phyloP scores from a whole-genome alignment of 2,113 vertebrate species.

The Ictalurus furcatus region DNA sequence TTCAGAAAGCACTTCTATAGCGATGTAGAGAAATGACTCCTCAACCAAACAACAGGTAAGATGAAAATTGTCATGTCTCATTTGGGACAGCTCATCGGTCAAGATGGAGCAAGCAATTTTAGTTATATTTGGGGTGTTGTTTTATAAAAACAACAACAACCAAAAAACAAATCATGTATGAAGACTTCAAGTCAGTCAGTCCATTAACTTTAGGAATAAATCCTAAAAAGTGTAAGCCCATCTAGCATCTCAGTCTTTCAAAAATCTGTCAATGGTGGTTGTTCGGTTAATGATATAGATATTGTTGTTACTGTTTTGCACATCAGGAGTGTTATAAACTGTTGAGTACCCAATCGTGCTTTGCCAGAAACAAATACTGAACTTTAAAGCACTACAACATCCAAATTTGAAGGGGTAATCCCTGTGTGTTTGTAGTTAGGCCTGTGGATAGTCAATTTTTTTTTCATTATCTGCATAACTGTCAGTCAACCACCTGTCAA shows the following conservation, averaged over 20 bases:
- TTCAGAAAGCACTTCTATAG: background rate
- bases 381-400: background rate
- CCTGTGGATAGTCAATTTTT: background rate
- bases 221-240: background rate
- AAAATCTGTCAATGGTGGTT: background rate
- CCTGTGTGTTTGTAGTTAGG: background rate
- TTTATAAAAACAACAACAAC: background rate
- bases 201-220: background rate
- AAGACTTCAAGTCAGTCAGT: background rate
- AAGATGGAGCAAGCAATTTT: background rate
- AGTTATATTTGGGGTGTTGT: background rate
- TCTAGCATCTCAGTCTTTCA: background rate
- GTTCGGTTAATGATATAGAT: background rate
- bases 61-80: background rate
- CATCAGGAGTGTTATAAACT: background rate
- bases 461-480: constrained; percentile 3
- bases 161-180: background rate
- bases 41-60: constrained; percentile 37
- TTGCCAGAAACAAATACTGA: background rate
- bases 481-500: background rate
- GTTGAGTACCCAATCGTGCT: background rate
- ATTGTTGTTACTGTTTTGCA: background rate
- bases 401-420: background rate
- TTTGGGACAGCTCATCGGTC: background rate
- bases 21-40: constrained; percentile 28